Evolutionary conservation across 2,888 invertebrate genomes (phyloP).

Genomic region (Sussaba pulchella): DNA sequence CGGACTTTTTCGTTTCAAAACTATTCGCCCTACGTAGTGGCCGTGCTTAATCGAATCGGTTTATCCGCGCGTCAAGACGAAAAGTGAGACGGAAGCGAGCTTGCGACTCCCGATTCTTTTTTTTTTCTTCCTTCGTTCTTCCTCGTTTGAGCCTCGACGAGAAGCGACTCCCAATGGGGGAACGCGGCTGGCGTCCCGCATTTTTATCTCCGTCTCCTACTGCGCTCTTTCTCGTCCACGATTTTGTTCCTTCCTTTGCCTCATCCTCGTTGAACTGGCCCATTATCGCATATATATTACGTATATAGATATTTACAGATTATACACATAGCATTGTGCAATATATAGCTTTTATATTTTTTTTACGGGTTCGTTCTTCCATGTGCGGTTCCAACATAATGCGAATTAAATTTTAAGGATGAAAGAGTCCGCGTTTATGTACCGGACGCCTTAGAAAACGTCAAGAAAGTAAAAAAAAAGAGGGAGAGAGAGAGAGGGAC

Average conservation of each 20-base stretch:
- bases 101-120: conserved; percentile 30
- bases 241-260: conserved; percentile 29
- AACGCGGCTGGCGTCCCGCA: conserved; percentile 38
- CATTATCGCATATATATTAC: conserved; percentile 6
- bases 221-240: conserved; percentile 9
- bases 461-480: no score
- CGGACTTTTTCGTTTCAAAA: conserved; percentile 31
- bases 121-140: conserved; percentile 19
- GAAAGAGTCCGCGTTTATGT: conserved; percentile 52
- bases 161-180: conserved; percentile 18
- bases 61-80: conserved; percentile 67
- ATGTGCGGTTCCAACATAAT: conserved; percentile 56
- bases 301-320: not conserved
- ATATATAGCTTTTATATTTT: conserved; percentile 43
- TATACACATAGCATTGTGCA: conserved; percentile 5
- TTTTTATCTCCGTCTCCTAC: conserved; percentile 38
- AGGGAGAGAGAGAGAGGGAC: no score
- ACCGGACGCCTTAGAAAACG: not conserved
- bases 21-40: conserved; percentile 40
- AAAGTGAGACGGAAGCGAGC: conserved; percentile 58
- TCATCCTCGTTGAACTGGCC: conserved; percentile 33
- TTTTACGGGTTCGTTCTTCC: conserved; percentile 43
- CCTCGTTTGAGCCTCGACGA: conserved; percentile 40
- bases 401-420: conserved; percentile 66
- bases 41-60: conserved; percentile 64